A percentile compares a stretch with the other conserved stretches of the same genome.
Conservation (phyloP, 2,113 vertebrate species). For the Xyliphius kryptos region DNA sequence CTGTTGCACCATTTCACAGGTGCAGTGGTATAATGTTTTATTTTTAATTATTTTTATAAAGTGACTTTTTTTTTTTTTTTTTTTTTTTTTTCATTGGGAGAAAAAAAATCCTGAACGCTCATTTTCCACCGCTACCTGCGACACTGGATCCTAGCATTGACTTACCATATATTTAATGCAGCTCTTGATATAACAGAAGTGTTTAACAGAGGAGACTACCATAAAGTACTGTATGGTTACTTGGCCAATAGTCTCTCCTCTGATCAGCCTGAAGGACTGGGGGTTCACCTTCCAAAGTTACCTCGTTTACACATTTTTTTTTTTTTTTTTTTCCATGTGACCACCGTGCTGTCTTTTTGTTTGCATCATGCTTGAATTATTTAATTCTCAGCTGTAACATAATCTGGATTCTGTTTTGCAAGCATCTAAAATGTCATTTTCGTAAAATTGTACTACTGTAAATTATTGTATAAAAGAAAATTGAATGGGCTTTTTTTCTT, state of each 20-base stretch:
- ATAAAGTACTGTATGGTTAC: conserved; percentile 59
- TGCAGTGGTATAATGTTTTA: conserved; percentile 62
- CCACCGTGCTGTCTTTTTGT: conserved; percentile 69
- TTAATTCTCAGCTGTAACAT: conserved; percentile 92
- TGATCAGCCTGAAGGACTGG: conserved; percentile 78
- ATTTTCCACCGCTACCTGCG: conserved; percentile 63
- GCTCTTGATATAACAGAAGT: conserved; percentile 66
- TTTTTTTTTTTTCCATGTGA: too few relatives aligned
- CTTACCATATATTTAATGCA: conserved; percentile 60
- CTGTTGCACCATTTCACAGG: conserved; percentile 79
- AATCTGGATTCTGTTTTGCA: conserved; percentile 72
- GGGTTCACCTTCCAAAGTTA: conserved; percentile 90
- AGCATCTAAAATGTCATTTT: conserved; percentile 75
- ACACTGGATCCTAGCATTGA: conserved; percentile 86
- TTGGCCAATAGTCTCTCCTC: conserved; percentile 65
- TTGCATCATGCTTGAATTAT: conserved; percentile 91
- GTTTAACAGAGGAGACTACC: conserved; percentile 48
- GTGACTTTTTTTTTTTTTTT: conserved; percentile 67
- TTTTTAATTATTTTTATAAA: conserved; percentile 77
- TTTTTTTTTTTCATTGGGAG: conserved; percentile 82
- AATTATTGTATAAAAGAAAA: conserved; percentile 95
- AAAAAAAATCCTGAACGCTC: conserved; percentile 82
- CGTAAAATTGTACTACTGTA: conserved; percentile 82
- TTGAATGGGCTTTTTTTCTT: conserved; percentile 80
- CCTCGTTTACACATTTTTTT: conserved; percentile 94